Evolutionary conservation across 2,113 vertebrate species (phyloP), one percentile per base, ranked within the genome.

Genomic region (Cyanoderma ruficeps): DNA sequence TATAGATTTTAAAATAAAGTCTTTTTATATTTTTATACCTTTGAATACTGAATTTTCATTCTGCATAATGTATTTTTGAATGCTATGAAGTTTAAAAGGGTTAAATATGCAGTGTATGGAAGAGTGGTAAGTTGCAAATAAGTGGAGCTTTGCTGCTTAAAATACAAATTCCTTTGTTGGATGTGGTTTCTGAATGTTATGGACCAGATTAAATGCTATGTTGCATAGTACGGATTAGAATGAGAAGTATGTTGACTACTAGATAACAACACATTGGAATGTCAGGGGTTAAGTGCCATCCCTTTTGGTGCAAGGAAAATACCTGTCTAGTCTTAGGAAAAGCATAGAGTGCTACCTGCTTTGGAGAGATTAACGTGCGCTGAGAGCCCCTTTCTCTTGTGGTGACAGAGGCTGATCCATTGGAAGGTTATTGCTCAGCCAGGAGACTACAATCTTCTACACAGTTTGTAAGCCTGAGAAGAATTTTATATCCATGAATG

Each of bases 401-500:
- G 61, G 65, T 92, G 88, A 49, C 90, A 94, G 92, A 93, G 78
- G 56, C 2, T 93, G 95, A 68, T 87, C 78, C 25, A 25, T 5
- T 59, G 59, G 37, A 77, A 79, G 30, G 68, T 86, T 76, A 78
- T 61, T 86, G 77, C 80, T 94, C 82, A 84, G 47, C 65, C 20
- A 30, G 64, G 63, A 83, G 67, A 65, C 68, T 81, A 35, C 61
- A 81, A 18, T 69, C 89, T 67, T 84, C 86, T 68, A 33, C 53
- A 69, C 33, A 81, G 80, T 75, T 79, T 14, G 11, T 83, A 80
- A 86, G 72, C 24, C 60, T 95, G 92, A 83, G 76, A 84, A 79
- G 74, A 78, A 92, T 83, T 88, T 76, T 52, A 82, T 64, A 61
- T 83, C 91, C 70, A 42, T 72, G 69, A 71, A 93, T 96, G 80